Conservation (phyloP, 2,113 vertebrate species). For the Daubentonia madagascariensis region DNA sequence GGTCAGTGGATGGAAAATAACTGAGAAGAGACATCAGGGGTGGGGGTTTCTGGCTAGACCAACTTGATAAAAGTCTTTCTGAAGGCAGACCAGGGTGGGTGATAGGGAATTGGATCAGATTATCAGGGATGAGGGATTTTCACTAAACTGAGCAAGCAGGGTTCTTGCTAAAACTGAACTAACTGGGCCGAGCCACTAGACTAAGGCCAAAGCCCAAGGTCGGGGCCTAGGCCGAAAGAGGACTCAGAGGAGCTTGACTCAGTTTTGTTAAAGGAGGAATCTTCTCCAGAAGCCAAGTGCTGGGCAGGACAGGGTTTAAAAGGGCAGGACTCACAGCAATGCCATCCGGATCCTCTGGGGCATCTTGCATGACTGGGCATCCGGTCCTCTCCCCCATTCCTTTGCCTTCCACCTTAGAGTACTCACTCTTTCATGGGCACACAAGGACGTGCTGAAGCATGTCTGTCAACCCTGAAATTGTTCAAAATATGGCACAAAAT, state of each 20-base stretch:
- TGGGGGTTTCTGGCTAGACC: background rate
- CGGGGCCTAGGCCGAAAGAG: background rate
- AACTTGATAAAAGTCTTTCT: background rate
- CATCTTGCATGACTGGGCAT: accelerated
- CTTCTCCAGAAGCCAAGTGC: background rate
- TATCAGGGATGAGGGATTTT: background rate
- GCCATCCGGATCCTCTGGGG: background rate
- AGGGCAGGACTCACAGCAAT: accelerated
- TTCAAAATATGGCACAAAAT: background rate
- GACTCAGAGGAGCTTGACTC: background rate
- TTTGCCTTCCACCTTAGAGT: background rate
- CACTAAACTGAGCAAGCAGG: background rate
- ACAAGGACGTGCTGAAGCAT: background rate
- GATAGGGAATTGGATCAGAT: background rate
- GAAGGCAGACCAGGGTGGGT: background rate
- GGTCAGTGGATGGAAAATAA: background rate
- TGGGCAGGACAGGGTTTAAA: background rate
- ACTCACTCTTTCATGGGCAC: too few relatives aligned
- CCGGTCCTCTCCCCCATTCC: too few relatives aligned
- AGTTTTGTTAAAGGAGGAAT: background rate
- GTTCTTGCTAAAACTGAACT: background rate
- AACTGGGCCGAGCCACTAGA: background rate
- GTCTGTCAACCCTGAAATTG: background rate
- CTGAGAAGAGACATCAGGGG: background rate
- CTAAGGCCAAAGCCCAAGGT: background rate